Conservation (phyloP, 2,888 invertebrate genomes). For the Oxyteleia sp. region DNA sequence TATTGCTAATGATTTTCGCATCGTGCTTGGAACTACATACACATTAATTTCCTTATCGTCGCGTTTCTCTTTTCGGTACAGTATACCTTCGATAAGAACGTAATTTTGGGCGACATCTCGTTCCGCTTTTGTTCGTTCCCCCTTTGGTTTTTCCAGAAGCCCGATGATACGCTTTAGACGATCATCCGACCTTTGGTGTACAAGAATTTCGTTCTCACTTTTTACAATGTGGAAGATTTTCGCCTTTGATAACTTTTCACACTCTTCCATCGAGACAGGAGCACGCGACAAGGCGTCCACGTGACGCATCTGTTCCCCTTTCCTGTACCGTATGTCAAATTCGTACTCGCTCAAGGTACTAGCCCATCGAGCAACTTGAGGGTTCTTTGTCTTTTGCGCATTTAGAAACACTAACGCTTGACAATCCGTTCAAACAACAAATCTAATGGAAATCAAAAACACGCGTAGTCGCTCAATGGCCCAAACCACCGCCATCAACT, state of each 20-base stretch:
- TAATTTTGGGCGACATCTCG: neutral
- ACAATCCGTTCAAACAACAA: constrained; percentile 47
- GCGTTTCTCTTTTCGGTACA: constrained; percentile 10
- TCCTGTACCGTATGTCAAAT: constrained; percentile 51
- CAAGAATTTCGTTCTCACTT: constrained; percentile 13
- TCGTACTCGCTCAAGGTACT: constrained; percentile 58
- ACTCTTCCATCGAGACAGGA: neutral
- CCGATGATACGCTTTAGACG: too few species aligned
- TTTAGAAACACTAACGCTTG: constrained; percentile 77
- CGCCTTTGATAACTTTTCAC: too few species aligned
- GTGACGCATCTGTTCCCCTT: constrained; percentile 61
- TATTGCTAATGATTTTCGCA: constrained; percentile 43
- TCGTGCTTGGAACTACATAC: constrained; percentile 41
- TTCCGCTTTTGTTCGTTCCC: too few species aligned
- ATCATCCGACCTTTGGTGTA: constrained; percentile 25
- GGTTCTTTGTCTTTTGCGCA: constrained; percentile 74
- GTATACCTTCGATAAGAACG: constrained; percentile 22
- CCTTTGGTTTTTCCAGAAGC: too few species aligned
- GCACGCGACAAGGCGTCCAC: constrained; percentile 69
- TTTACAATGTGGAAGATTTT: constrained; percentile 2
- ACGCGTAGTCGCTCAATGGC: constrained; percentile 57
- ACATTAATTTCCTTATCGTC: neutral
- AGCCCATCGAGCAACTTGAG: constrained; percentile 69
- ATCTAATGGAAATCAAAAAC: constrained; percentile 4
- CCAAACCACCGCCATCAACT: constrained; percentile 38